phyloP scores from a whole-genome alignment of 2,888 invertebrate genomes.

The Epicampocera succincta region DNA sequence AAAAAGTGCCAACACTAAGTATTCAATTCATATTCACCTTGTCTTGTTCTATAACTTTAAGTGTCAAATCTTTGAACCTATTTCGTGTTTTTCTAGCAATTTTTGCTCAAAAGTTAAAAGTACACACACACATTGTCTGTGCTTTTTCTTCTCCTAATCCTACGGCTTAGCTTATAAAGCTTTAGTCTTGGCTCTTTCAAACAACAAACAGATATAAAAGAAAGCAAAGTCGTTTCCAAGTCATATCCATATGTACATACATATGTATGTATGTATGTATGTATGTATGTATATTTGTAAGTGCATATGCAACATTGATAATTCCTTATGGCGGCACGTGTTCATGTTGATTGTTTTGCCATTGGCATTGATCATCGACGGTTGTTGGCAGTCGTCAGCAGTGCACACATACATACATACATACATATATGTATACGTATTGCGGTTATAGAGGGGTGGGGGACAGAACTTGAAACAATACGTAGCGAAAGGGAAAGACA shows the following conservation, averaged over 20 bases:
- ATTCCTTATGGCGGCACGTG: constrained; percentile 69
- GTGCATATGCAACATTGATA: constrained; percentile 18
- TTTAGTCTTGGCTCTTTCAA: constrained; percentile 2
- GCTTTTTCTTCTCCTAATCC: constrained; percentile 29
- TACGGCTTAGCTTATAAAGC: constrained; percentile 1
- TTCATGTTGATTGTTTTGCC: constrained; percentile 70
- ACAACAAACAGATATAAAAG: constrained; percentile 16
- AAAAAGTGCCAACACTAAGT: constrained; percentile 11
- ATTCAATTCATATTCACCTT: constrained; percentile 58
- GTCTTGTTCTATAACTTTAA: constrained; percentile 67
- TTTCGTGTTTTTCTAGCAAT: constrained; percentile 62
- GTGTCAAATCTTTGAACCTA: constrained; percentile 67
- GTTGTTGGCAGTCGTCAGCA: constrained; percentile 44
- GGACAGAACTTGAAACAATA: constrained; percentile 24
- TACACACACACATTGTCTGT: constrained; percentile 22
- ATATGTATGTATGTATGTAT: not conserved
- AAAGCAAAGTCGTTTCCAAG: constrained; percentile 48
- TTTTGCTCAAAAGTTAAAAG: constrained; percentile 37
- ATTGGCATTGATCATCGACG: constrained; percentile 66
- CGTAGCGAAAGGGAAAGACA: constrained; percentile 14
- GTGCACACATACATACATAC: too few relatives aligned
- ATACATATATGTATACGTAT: too few relatives aligned
- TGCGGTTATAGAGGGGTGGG: constrained; percentile 50
- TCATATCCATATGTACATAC: too few relatives aligned
- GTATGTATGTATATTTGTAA: not conserved